Conservation (phyloP, 2,888 invertebrate species). For the Deroplatys truncata region DNA sequence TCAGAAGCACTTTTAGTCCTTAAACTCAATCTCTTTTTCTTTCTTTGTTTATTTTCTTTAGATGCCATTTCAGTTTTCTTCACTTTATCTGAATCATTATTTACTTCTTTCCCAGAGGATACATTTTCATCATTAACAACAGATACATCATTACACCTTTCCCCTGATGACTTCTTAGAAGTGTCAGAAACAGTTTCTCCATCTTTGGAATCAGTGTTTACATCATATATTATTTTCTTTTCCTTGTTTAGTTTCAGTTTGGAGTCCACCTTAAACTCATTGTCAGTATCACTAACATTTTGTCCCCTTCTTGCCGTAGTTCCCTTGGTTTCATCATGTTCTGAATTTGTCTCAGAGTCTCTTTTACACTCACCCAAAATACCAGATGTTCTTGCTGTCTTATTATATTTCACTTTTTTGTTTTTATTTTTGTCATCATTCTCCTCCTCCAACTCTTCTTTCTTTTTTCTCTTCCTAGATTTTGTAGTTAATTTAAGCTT, state of each 20-base stretch:
- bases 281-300: background rate
- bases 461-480: conserved; percentile 4
- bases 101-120: background rate
- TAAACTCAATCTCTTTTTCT: background rate
- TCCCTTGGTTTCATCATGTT: background rate
- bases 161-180: background rate
- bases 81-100: background rate
- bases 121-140: background rate
- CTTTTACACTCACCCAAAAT: background rate
- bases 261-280: background rate
- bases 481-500: background rate
- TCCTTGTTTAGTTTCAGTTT: background rate
- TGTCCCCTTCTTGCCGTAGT: background rate
- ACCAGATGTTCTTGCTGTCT: background rate
- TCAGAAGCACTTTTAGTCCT: background rate
- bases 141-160: background rate
- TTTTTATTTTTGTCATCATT: background rate
- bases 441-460: conserved; percentile 15
- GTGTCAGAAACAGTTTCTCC: background rate
- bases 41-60: background rate
- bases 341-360: conserved; percentile 19
- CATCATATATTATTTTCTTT: background rate
- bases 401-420: background rate
- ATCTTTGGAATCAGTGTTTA: background rate
- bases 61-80: background rate